Evolutionary conservation across 2,113 vertebrate genomes (phyloP).

Genomic region (Sakesphorus luctuosus): DNA sequence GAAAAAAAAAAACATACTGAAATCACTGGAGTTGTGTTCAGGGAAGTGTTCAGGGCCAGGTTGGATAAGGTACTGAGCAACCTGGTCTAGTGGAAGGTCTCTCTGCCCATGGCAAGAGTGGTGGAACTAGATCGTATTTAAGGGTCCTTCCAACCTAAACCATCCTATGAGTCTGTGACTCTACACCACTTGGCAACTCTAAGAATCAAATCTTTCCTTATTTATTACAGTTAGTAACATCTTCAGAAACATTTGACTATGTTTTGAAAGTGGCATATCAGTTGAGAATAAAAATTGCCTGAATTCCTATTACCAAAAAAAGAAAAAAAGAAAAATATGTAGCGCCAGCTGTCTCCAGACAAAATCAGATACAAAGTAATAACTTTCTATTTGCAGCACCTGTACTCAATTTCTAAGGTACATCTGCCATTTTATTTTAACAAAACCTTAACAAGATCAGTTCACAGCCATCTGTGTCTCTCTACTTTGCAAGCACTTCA

Average conservation of each 20-base stretch:
- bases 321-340: neutral
- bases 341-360: conserved; percentile 48
- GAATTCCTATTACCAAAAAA: neutral
- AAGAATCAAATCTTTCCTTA: neutral
- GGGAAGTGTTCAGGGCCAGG: neutral
- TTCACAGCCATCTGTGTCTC: conserved; percentile 56
- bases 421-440: conserved; percentile 57
- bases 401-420: conserved; percentile 55
- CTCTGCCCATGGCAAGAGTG: neutral
- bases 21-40: neutral
- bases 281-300: conserved; percentile 32
- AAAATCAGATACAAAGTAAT: conserved; percentile 56
- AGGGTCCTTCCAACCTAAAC: neutral
- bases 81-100: neutral
- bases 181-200: neutral
- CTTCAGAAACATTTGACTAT: neutral
- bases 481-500: neutral
- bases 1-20: neutral
- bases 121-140: neutral
- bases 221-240: neutral
- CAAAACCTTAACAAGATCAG: conserved; percentile 48
- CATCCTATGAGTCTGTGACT: accelerated
- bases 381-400: conserved; percentile 49
- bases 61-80: neutral
- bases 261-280: conserved; percentile 41